Evolutionary conservation across 2,797 vertebrate species (phyloP).

Genomic region (Danio aesculapii): DNA sequence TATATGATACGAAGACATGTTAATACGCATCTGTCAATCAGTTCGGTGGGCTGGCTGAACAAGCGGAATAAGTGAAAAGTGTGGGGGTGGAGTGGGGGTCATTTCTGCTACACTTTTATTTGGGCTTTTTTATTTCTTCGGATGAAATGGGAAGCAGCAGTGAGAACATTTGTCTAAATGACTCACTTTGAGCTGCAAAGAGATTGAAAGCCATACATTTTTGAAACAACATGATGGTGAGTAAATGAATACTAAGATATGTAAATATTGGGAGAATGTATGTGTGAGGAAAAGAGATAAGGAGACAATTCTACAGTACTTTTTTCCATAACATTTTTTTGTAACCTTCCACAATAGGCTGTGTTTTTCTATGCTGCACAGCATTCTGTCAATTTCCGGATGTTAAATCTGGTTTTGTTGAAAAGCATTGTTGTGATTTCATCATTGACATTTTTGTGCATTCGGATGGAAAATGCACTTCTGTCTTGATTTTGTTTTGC

Average conservation of each 20-base stretch:
- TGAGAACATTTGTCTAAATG: background rate
- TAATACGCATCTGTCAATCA: no score
- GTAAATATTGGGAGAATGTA: background rate
- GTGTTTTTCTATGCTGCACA: background rate
- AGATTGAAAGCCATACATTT: background rate
- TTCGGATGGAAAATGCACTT: slow-evolving; percentile 33
- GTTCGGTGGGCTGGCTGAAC: no score
- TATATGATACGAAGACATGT: no score
- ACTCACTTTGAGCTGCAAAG: background rate
- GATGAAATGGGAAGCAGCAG: background rate
- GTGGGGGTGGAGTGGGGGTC: no score
- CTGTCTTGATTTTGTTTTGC: slow-evolving; percentile 16
- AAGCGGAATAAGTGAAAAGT: no score
- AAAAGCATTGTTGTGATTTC: background rate
- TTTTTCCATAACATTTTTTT: background rate
- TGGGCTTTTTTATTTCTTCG: no score
- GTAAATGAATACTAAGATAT: background rate
- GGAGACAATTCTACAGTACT: background rate
- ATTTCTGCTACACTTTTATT: no score
- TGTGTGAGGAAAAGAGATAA: background rate
- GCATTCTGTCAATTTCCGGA: slow-evolving; percentile 4
- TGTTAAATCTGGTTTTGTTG: slow-evolving; percentile 15
- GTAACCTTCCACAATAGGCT: background rate
- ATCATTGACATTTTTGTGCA: slow-evolving; percentile 24
- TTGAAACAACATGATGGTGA: background rate